These are phyloP conservation scores for Tortricodes alternella DNA, from an alignment of 2,888 invertebrate genomes.

Conservation along the genomic window DNA sequence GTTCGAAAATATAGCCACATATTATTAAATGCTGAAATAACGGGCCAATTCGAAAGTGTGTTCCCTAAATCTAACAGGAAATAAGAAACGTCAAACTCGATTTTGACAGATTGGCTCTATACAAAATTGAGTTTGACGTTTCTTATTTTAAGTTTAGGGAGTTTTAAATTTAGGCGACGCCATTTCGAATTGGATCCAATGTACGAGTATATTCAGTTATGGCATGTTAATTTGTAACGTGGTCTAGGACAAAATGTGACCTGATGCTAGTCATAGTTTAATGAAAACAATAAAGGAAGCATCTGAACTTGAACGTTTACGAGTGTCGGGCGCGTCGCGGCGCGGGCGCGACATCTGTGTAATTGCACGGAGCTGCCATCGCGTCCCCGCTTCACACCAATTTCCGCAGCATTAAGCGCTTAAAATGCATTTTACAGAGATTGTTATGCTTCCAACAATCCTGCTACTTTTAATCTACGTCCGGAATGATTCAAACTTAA, in stretches of 20 bases:
- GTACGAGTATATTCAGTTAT: not conserved
- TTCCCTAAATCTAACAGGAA: too few relatives aligned
- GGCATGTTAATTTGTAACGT: not conserved
- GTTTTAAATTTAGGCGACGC: too few relatives aligned
- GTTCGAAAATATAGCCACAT: not conserved
- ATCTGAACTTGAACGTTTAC: conserved; percentile 50
- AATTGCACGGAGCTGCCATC: conserved; percentile 65
- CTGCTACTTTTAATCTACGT: conserved; percentile 54
- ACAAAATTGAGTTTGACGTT: too few relatives aligned
- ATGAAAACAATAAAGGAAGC: conserved; percentile 38
- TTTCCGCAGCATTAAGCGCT: conserved; percentile 73
- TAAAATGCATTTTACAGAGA: conserved; percentile 72
- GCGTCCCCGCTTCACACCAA: conserved; percentile 63
- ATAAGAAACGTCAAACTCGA: too few relatives aligned
- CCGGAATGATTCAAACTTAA: conserved; percentile 44
- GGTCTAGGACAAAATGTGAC: conserved; percentile 2
- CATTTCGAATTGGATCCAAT: too few relatives aligned
- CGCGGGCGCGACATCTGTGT: conserved; percentile 64
- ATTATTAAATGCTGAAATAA: too few relatives aligned
- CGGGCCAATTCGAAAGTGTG: too few relatives aligned
- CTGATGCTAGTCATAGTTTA: conserved; percentile 22
- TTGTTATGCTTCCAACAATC: conserved; percentile 64
- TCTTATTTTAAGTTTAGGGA: too few relatives aligned
- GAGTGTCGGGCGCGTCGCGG: conserved; percentile 26
- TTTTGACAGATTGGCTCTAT: too few relatives aligned